Evolutionary conservation across 1,140 invertebrate species (phyloP).

Genomic region (Macrosteles quadrilineatus): DNA sequence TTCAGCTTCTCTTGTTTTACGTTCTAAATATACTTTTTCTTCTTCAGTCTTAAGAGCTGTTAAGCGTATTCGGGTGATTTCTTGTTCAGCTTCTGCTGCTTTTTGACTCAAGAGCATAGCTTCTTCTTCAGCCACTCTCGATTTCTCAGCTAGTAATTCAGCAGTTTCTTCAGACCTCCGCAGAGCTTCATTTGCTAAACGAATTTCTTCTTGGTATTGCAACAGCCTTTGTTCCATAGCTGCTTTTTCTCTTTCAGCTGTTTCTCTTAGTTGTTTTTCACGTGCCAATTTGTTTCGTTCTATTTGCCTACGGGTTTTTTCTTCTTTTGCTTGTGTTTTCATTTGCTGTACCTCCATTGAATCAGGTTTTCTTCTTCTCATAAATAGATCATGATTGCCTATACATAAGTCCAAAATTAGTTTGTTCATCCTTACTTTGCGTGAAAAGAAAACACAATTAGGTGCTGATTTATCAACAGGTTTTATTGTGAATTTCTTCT

Average conservation of each 20-base stretch:
- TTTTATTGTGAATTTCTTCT: slow-evolving; percentile 96
- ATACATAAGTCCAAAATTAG: slow-evolving; percentile 93
- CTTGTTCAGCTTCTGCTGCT: slow-evolving; percentile 92
- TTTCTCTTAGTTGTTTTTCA: slow-evolving; percentile 91
- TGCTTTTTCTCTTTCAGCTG: slow-evolving; percentile 86
- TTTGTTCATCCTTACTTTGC: slow-evolving; percentile 90
- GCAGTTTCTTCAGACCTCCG: slow-evolving; percentile 95
- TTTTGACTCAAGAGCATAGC: slow-evolving; percentile 91
- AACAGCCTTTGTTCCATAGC: slow-evolving; percentile 84
- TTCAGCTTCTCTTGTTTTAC: slow-evolving; percentile 90
- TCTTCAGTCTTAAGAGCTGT: slow-evolving; percentile 90
- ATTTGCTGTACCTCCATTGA: slow-evolving; percentile 97
- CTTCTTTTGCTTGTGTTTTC: slow-evolving; percentile 95
- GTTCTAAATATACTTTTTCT: slow-evolving; percentile 87
- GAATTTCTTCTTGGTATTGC: slow-evolving; percentile 89
- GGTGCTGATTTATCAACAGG: slow-evolving; percentile 89
- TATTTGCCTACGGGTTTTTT: slow-evolving; percentile 62
- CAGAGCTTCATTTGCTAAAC: slow-evolving; percentile 81
- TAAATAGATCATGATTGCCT: slow-evolving; percentile 95
- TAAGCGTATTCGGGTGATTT: slow-evolving; percentile 88
- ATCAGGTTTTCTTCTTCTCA: slow-evolving; percentile 88
- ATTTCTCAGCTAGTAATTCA: slow-evolving; percentile 96
- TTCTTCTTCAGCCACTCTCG: slow-evolving; percentile 93
- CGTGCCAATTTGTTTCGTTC: slow-evolving; percentile 87
- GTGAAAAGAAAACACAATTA: slow-evolving; percentile 92